Percentiles rank a stretch among this genome's conserved stretches.
These are phyloP conservation scores for Cosmopolites sordidus DNA, from an alignment of 2,888 invertebrate species.

Conservation along the genomic window DNA sequence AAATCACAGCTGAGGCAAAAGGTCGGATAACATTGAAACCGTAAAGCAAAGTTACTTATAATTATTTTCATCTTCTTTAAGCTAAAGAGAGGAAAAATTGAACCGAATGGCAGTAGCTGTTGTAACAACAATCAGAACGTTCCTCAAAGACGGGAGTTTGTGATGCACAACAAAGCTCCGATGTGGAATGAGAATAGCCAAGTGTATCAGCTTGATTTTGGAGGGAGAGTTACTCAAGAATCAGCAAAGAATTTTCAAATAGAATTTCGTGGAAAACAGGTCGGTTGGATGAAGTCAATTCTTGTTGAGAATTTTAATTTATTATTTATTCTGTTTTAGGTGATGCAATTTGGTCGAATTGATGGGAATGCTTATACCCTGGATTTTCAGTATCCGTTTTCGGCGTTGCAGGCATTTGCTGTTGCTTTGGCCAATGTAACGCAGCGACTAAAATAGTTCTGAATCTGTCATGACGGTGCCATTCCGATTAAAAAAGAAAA, in stretches of 20 bases:
- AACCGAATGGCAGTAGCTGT: slow-evolving; percentile 50
- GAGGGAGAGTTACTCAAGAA: slow-evolving; percentile 97
- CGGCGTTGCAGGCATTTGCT: slow-evolving; percentile 96
- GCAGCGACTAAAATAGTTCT: slow-evolving; percentile 77
- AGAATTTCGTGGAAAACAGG: slow-evolving; percentile 94
- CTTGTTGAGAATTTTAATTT: not conserved
- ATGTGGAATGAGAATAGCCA: slow-evolving; percentile 98
- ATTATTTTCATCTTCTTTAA: slow-evolving; percentile 43
- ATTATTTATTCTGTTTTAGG: slow-evolving; percentile 56
- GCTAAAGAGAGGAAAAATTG: slow-evolving; percentile 69
- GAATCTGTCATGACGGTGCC: too few species aligned
- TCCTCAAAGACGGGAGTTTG: slow-evolving; percentile 70
- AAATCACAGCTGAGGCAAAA: slow-evolving; percentile 88
- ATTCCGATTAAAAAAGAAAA: too few species aligned
- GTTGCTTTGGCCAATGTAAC: slow-evolving; percentile 96
- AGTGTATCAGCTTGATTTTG: slow-evolving; percentile 98
- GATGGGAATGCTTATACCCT: slow-evolving; percentile 98
- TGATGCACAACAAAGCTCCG: slow-evolving; percentile 92
- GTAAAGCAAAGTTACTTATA: not conserved
- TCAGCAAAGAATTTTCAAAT: slow-evolving; percentile 99
- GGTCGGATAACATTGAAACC: slow-evolving; percentile 50
- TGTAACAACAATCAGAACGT: slow-evolving; percentile 48
- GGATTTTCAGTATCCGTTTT: slow-evolving; percentile 98
- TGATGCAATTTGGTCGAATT: slow-evolving; percentile 99
- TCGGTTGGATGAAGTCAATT: slow-evolving; percentile 46